Conservation (phyloP, 2,888 invertebrate genomes). For the Malacosoma neustria region DNA sequence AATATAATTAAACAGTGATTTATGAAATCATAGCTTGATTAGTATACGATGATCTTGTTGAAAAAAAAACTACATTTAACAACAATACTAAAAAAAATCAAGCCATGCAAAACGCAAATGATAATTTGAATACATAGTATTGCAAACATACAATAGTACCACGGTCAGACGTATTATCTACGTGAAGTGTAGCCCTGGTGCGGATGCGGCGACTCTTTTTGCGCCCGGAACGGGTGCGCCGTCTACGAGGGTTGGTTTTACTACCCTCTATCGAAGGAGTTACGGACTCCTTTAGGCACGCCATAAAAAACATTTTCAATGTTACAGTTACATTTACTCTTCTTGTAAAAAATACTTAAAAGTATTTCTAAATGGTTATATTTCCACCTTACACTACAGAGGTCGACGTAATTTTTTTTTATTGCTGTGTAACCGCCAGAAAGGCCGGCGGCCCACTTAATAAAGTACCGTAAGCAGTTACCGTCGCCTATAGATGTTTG, state of each 20-base stretch:
- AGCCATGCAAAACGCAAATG: constrained; percentile 11
- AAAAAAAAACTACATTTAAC: neutral
- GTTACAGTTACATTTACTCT: too few species aligned
- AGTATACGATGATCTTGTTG: neutral
- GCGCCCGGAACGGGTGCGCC: constrained; percentile 51
- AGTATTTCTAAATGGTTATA: too few species aligned
- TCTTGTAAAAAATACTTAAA: too few species aligned
- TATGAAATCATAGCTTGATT: neutral
- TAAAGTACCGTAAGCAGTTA: too few species aligned
- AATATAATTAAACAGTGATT: too few species aligned
- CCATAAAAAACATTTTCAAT: too few species aligned
- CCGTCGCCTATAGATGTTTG: too few species aligned
- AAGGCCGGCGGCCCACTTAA: too few species aligned
- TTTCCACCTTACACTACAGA: too few species aligned
- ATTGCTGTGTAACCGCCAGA: too few species aligned
- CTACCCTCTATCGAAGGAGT: constrained; percentile 2
- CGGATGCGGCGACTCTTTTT: constrained; percentile 39
- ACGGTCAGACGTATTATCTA: neutral
- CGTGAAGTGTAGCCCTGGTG: neutral
- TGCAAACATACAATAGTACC: constrained; percentile 19
- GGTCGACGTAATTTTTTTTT: too few species aligned
- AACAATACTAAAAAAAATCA: neutral
- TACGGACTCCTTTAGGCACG: neutral
- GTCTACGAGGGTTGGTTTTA: constrained; percentile 33
- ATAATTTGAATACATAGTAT: too few species aligned